These are phyloP conservation scores for Chaetops frenatus DNA, from an alignment of 2,113 vertebrate genomes.

Conservation along the genomic window DNA sequence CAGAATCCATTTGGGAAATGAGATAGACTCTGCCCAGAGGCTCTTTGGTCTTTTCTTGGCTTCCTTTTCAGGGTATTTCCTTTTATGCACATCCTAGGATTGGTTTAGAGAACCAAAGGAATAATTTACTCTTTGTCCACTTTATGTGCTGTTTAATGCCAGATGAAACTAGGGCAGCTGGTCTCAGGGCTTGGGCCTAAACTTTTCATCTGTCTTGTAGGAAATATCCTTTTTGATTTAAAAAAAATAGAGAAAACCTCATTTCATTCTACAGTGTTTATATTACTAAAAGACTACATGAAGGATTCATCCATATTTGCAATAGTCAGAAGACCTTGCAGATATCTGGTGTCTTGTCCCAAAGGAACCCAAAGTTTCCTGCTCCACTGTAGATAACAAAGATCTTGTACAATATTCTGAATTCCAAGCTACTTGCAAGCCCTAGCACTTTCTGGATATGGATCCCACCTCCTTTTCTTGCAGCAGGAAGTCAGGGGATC, in stretches of 20 bases:
- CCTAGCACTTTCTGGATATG: neutral
- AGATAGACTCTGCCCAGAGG: neutral
- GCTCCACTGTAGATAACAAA: neutral
- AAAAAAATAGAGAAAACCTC: neutral
- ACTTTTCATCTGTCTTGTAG: neutral
- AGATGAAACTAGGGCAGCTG: neutral
- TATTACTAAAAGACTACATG: neutral
- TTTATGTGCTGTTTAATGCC: neutral
- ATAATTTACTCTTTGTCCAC: neutral
- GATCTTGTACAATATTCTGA: fast-evolving
- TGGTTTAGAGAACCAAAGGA: neutral
- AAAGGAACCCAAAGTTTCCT: neutral
- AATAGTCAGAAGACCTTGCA: neutral
- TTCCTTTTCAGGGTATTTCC: neutral
- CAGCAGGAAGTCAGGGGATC: neutral
- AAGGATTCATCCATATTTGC: neutral
- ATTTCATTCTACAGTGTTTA: neutral
- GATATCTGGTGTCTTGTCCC: neutral
- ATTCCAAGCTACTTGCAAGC: neutral
- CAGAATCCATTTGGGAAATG: neutral
- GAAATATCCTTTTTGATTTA: neutral
- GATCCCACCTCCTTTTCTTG: neutral
- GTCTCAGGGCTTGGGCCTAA: neutral
- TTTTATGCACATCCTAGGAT: neutral
- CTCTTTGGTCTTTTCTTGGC: neutral